Percentiles rank a stretch among this genome's conserved stretches.
phyloP scores from a whole-genome alignment of 2,888 invertebrate species.

The Frankliniella intonsa region DNA sequence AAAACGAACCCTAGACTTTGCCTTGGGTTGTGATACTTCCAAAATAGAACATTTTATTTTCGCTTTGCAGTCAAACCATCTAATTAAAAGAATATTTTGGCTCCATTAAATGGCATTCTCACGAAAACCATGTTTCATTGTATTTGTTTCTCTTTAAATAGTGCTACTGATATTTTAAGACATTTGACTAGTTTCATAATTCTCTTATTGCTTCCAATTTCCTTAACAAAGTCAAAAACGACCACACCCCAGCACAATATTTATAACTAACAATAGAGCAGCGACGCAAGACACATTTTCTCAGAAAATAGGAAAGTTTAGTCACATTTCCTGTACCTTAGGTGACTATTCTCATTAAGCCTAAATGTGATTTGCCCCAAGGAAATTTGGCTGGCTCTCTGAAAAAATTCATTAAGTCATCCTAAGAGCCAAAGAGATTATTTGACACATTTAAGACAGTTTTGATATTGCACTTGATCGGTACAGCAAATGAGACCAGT shows the following conservation, averaged over 20 bases:
- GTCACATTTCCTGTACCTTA: constrained; percentile 22
- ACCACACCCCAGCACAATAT: not conserved
- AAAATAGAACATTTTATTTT: constrained; percentile 24
- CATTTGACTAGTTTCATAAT: constrained; percentile 25
- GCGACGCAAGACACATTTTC: constrained; percentile 22
- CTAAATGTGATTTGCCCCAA: constrained; percentile 12
- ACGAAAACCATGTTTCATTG: constrained; percentile 26
- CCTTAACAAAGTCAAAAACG: constrained; percentile 14
- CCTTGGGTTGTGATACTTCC: constrained; percentile 12
- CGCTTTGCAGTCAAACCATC: constrained; percentile 22
- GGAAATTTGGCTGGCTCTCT: not conserved
- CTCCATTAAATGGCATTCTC: constrained; percentile 23
- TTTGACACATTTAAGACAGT: constrained; percentile 7
- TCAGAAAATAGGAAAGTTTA: constrained; percentile 25
- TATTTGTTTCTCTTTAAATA: constrained; percentile 25
- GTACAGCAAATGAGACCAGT: constrained; percentile 16
- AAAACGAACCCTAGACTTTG: constrained; percentile 16
- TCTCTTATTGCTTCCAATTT: constrained; percentile 23
- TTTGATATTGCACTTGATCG: constrained; percentile 17
- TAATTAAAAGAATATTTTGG: constrained; percentile 27
- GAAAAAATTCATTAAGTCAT: constrained; percentile 2
- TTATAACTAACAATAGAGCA: constrained; percentile 18
- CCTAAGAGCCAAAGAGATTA: not conserved
- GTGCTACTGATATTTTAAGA: constrained; percentile 23
- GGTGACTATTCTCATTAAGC: constrained; percentile 24